phyloP scores from a whole-genome alignment of 2,888 invertebrate species.

The Euphydryas editha region DNA sequence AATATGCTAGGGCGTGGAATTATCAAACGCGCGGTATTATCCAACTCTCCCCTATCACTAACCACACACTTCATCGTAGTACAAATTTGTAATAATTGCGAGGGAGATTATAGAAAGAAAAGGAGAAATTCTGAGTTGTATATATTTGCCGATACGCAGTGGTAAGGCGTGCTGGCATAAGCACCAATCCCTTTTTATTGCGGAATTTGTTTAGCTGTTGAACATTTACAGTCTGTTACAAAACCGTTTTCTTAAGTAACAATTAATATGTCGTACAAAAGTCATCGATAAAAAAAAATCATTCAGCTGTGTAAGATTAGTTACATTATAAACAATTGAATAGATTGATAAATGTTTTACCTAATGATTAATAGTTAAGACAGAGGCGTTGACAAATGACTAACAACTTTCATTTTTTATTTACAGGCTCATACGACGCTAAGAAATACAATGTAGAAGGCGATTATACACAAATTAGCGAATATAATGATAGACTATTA shows the following conservation, averaged over 20 bases:
- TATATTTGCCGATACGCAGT: too few species aligned
- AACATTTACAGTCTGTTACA: too few species aligned
- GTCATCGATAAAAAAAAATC: conserved; percentile 19
- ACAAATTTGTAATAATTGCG: too few species aligned
- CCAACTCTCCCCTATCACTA: too few species aligned
- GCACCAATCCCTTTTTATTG: too few species aligned
- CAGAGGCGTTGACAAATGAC: conserved; percentile 69
- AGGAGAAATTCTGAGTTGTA: too few species aligned
- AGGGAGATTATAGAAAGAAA: too few species aligned
- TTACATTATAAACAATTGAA: conserved; percentile 56
- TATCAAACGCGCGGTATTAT: too few species aligned
- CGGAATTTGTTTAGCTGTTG: too few species aligned
- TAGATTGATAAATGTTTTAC: conserved; percentile 66
- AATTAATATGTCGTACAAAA: neutral
- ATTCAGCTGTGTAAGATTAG: conserved; percentile 30
- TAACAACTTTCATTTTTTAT: conserved; percentile 77
- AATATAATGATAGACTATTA: conserved; percentile 59
- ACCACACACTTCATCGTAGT: too few species aligned
- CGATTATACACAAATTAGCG: conserved; percentile 63
- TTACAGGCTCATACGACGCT: conserved; percentile 78
- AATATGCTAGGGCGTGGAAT: too few species aligned
- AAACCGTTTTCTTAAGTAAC: neutral
- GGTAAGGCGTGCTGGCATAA: neutral
- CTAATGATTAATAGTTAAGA: conserved; percentile 55
- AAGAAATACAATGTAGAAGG: conserved; percentile 72